Evolutionary conservation across 2,888 invertebrate species (phyloP), one percentile per base, ranked within the genome.

Genomic region (Eurytoma californica): DNA sequence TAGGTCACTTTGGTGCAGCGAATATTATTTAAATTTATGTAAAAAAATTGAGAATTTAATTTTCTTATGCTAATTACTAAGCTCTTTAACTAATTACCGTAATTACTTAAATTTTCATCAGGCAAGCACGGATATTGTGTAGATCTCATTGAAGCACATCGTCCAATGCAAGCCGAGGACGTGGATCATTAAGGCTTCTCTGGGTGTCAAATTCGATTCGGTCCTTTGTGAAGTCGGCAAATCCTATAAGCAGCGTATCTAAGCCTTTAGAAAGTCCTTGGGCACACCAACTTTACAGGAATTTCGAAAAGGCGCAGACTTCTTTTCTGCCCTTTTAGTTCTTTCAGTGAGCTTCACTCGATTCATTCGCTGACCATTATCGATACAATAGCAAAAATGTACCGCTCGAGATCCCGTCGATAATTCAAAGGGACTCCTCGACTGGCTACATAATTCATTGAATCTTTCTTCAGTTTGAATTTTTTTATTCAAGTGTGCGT

Each of bases 121-220:
- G 24, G n/a, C 24, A 53, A 14, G 0, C 14, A 5, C 14, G 12
- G 14, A 18, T 3, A 28, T 63, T 5, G 53, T 53, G 18, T 55
- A 57, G 12, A 55, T 55, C 47, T 57, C 63, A n/a, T 73, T 65
- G 65, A 73, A 65, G 57, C 18, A 39, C 39, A 39, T 39, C 39
- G 9, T n/a, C 3, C 3, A 7, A 72, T 72, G 53, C 3, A 14
- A 55, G 63, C 30, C 14, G 63, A 3, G 13, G 24, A n/a, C 14
- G 55, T 65, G 47, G 20, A 24, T 73, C 57, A 65, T 73, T 65
- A 73, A 24, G 63, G 57, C 47, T 57, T 65, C 55, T 20, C 30
- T 49, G 24, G 57, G 55, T 65, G 65, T 57, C 73, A 73, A 72
- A 72, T 72, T 72, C 72, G 24, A 72, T 72, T 72, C 47, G 18